Evolutionary conservation across 2,888 invertebrate genomes (phyloP).

Genomic region (Monochamus alternatus): DNA sequence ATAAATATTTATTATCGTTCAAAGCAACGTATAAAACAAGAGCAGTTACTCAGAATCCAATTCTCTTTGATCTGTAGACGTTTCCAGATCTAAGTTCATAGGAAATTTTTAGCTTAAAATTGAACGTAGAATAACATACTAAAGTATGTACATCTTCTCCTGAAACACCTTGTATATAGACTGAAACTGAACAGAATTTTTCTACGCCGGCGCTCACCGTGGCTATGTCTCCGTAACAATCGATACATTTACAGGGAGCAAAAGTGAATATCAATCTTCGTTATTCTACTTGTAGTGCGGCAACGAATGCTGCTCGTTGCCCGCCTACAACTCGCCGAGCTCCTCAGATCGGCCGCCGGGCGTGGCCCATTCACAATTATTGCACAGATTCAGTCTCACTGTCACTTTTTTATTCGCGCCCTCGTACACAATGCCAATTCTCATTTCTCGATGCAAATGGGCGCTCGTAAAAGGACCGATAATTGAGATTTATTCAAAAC

Average conservation of each 20-base stretch:
- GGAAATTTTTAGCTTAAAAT: too few relatives aligned
- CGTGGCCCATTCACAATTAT: conserved; percentile 58
- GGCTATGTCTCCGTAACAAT: conserved; percentile 26
- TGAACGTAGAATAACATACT: too few relatives aligned
- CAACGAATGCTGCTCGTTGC: conserved; percentile 60
- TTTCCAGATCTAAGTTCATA: not conserved
- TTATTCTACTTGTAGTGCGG: conserved; percentile 62
- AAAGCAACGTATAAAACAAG: not conserved
- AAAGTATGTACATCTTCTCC: too few relatives aligned
- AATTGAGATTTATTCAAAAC: conserved; percentile 54
- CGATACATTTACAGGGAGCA: conserved; percentile 50
- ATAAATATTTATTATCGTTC: not conserved
- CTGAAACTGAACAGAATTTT: too few relatives aligned
- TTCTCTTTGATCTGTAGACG: not conserved
- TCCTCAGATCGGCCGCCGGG: conserved; percentile 53
- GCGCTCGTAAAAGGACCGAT: conserved; percentile 51
- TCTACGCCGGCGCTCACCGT: not conserved
- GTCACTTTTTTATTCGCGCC: conserved; percentile 49
- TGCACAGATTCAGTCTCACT: conserved; percentile 51
- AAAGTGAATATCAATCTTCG: conserved; percentile 64
- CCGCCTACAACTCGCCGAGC: conserved; percentile 58
- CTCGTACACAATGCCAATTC: conserved; percentile 44
- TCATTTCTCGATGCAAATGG: conserved; percentile 53
- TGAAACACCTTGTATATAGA: too few relatives aligned
- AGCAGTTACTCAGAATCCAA: not conserved